phyloP scores from a whole-genome alignment of 2,888 invertebrate species.

The Machimus atricapillus region DNA sequence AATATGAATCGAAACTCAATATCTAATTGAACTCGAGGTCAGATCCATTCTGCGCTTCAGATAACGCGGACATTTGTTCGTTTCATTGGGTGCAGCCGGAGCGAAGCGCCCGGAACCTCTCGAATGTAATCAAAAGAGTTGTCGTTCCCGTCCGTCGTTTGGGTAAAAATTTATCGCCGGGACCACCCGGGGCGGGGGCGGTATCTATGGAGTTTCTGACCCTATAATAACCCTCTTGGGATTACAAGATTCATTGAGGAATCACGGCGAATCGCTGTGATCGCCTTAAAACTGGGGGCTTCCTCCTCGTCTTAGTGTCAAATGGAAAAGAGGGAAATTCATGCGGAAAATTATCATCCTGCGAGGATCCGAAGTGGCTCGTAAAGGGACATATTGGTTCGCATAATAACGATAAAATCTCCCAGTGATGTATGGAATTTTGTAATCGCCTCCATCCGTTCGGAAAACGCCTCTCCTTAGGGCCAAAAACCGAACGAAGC shows the following conservation, averaged over 20 bases:
- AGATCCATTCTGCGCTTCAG: conserved; percentile 15
- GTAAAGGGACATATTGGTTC: conserved; percentile 18
- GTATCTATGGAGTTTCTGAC: not conserved
- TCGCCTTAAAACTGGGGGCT: not conserved
- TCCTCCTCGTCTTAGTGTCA: not conserved
- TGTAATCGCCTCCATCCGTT: conserved; percentile 3
- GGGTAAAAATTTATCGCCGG: not conserved
- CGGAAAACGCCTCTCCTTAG: not conserved
- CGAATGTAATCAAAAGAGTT: not conserved
- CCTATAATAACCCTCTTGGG: conserved; percentile 15
- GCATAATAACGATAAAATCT: conserved; percentile 25
- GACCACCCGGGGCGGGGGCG: not conserved
- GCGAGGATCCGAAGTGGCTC: not conserved
- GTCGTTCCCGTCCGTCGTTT: not conserved
- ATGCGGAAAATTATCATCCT: conserved; percentile 38
- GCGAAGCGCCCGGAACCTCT: not conserved
- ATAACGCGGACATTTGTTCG: conserved; percentile 1
- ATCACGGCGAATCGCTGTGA: conserved; percentile 11
- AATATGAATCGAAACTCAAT: conserved; percentile 1
- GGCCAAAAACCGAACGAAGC: not conserved
- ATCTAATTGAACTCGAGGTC: conserved; percentile 37
- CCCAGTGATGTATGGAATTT: not conserved
- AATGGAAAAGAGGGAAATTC: conserved; percentile 17
- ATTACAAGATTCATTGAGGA: conserved; percentile 33
- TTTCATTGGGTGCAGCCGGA: not conserved